A percentile compares a stretch with the other conserved stretches of the same genome.
Evolutionary conservation across 2,888 invertebrate species (phyloP).

Genomic region (Spisula subtruncata): DNA sequence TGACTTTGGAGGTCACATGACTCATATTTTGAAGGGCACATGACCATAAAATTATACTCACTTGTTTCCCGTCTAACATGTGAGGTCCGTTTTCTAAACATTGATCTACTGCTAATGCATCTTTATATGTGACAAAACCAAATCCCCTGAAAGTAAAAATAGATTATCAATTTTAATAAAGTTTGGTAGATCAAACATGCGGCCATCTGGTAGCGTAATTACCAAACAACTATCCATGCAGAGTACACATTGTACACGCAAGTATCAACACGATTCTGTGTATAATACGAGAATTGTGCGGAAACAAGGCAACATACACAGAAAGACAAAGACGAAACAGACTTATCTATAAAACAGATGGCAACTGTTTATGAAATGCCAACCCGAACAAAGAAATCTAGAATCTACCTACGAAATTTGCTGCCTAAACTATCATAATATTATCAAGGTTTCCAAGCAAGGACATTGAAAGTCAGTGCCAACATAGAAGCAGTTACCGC

Average conservation of each 20-base stretch:
- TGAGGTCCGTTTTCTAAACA: conserved; percentile 99
- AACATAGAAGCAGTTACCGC: too few relatives aligned
- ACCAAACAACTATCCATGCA: conserved; percentile 21
- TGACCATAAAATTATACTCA: conserved; percentile 43
- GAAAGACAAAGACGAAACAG: conserved; percentile 10
- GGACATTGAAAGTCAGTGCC: too few relatives aligned
- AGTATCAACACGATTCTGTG: too few relatives aligned
- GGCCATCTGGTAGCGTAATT: not conserved
- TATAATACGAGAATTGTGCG: too few relatives aligned
- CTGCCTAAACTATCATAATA: not conserved
- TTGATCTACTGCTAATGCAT: conserved; percentile 99
- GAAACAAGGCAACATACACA: not conserved
- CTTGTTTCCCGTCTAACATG: conserved; percentile 93
- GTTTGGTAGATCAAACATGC: not conserved
- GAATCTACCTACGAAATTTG: not conserved
- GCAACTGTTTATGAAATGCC: conserved; percentile 25
- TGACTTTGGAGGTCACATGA: not conserved
- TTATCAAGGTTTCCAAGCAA: too few relatives aligned
- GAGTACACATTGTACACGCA: not conserved
- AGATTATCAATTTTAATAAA: conserved; percentile 21
- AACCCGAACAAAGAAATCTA: conserved; percentile 19
- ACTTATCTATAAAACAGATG: conserved; percentile 13
- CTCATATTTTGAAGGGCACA: not conserved
- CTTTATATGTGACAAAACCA: conserved; percentile 99
- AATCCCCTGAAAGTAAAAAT: conserved; percentile 91